These are phyloP conservation scores for Trilocha varians DNA, from an alignment of 2,888 invertebrate genomes.

Conservation along the genomic window DNA sequence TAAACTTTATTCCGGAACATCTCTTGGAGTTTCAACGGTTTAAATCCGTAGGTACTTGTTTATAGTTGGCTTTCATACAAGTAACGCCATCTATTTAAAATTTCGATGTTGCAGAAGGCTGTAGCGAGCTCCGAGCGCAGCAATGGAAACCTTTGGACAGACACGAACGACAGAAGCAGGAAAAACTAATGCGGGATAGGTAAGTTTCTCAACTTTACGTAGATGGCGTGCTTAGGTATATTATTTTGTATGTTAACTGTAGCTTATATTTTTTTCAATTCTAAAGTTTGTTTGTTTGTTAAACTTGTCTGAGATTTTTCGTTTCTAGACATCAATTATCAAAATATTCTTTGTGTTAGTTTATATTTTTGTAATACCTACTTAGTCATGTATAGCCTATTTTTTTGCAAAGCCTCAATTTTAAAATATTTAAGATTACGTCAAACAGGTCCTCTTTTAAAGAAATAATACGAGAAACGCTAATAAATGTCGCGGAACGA, in stretches of 20 bases:
- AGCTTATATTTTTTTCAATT: not conserved
- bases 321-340: no score
- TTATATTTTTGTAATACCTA: no score
- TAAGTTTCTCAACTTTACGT: constrained; percentile 21
- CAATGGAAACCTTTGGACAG: constrained; percentile 21
- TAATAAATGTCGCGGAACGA: constrained; percentile 39
- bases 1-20: constrained; percentile 3
- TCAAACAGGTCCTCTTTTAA: constrained; percentile 33
- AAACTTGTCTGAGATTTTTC: no score
- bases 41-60: not conserved
- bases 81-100: not conserved
- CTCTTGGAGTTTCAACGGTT: not conserved
- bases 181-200: constrained; percentile 45
- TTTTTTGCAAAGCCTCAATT: no score
- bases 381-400: no score
- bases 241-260: not conserved
- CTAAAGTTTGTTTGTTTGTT: no score
- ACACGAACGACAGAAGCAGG: constrained; percentile 29
- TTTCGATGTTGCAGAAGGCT: constrained; percentile 35
- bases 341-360: no score
- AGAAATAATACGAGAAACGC: constrained; percentile 34
- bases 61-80: not conserved
- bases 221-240: constrained; percentile 34
- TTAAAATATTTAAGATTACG: not conserved
- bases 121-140: constrained; percentile 30